Percentiles rank a stretch among this genome's conserved stretches.
phyloP scores from a whole-genome alignment of 35 echinoderm and acorn worm genomes.

The Chiridota heheva region DNA sequence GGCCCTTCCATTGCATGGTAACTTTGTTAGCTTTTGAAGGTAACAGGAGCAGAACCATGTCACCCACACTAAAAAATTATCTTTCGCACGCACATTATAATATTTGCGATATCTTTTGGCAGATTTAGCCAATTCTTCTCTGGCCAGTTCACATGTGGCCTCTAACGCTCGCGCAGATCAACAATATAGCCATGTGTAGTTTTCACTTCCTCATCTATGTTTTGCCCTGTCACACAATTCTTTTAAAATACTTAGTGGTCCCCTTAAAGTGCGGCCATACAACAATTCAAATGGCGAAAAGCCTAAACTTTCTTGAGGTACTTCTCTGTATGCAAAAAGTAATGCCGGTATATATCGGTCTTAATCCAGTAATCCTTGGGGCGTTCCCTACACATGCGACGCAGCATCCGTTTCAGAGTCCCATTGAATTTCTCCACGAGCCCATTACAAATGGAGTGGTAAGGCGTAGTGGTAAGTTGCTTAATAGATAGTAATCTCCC shows the following conservation, averaged over 20 bases:
- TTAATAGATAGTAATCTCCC: constrained; percentile 14
- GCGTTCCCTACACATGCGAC: constrained; percentile 43
- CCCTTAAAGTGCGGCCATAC: not conserved
- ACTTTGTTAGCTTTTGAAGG: constrained; percentile 34
- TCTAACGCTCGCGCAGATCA: not conserved
- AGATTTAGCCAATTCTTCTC: not conserved
- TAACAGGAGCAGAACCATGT: constrained; percentile 22
- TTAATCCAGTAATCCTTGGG: constrained; percentile 55
- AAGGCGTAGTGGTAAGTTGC: constrained; percentile 50
- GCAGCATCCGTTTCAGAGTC: constrained; percentile 51
- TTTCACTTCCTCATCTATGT: not conserved
- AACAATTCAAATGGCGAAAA: constrained; percentile 1
- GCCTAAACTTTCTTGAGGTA: not conserved
- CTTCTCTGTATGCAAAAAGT: constrained; percentile 30
- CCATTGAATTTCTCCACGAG: constrained; percentile 55
- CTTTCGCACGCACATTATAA: not conserved
- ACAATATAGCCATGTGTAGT: not conserved
- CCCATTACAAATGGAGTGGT: constrained; percentile 62
- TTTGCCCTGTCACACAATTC: not conserved
- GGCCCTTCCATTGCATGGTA: constrained; percentile 42
- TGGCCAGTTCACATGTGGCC: not conserved
- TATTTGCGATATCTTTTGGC: not conserved
- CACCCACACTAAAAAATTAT: constrained; percentile 16
- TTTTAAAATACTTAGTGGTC: not conserved
- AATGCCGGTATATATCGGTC: constrained; percentile 32